A percentile compares a stretch with the other conserved stretches of the same genome.
phyloP scores from a whole-genome alignment of 2,113 vertebrate species.

The Upupa epops region DNA sequence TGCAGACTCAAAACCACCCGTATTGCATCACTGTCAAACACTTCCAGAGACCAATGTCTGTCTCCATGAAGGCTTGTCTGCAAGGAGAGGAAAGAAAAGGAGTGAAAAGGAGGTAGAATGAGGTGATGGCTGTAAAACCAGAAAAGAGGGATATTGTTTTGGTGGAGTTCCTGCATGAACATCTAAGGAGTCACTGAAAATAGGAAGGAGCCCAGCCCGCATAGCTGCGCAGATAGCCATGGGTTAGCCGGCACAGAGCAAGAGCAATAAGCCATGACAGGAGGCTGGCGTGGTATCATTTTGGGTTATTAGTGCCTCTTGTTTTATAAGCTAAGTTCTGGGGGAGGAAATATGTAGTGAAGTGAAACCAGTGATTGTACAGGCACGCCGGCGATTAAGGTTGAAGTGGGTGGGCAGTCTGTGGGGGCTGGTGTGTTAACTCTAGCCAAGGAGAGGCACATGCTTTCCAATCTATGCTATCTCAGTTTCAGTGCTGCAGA shows the following conservation, averaged over 20 bases:
- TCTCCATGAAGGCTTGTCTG: background rate
- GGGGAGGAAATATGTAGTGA: conserved; percentile 43
- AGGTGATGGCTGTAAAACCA: background rate
- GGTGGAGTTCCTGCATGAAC: background rate
- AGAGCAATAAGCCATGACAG: conserved; percentile 11
- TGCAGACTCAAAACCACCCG: background rate
- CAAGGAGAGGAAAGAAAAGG: background rate
- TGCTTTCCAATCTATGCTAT: conserved; percentile 59
- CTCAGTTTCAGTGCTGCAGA: conserved; percentile 56
- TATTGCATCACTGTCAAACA: background rate
- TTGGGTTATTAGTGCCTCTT: conserved; percentile 14
- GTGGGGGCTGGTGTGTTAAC: conserved; percentile 64
- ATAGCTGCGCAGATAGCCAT: background rate
- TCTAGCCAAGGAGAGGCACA: conserved; percentile 63
- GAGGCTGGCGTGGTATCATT: conserved; percentile 11
- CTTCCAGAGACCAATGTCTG: background rate
- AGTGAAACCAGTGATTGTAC: conserved; percentile 60
- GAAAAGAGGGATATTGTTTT: background rate
- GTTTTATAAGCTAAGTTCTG: conserved; percentile 35
- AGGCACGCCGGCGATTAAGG: conserved; percentile 37
- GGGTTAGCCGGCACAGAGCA: background rate
- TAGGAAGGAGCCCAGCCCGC: background rate
- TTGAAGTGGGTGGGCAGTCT: conserved; percentile 64
- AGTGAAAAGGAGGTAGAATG: background rate
- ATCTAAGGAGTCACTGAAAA: background rate